phyloP scores from a whole-genome alignment of 1,140 invertebrate genomes.

The Xylocopa sonorina region DNA sequence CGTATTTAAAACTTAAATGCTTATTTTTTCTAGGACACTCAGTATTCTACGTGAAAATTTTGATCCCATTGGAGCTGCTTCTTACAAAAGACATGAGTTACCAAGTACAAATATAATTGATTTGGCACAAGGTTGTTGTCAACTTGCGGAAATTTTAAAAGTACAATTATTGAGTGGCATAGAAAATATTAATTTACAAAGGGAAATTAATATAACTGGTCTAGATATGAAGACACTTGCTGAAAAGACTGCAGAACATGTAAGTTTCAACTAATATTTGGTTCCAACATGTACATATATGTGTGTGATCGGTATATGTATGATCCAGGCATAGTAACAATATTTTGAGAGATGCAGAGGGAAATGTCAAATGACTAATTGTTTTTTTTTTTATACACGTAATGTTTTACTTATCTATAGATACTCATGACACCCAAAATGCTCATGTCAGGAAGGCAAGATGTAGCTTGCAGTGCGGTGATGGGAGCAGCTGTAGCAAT shows the following conservation, averaged over 20 bases:
- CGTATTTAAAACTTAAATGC: neutral
- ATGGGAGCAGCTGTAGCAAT: slow-evolving; percentile 81
- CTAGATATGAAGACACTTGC: slow-evolving; percentile 78
- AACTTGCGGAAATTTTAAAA: slow-evolving; percentile 81
- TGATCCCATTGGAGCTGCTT: slow-evolving; percentile 72
- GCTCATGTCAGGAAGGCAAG: slow-evolving; percentile 77
- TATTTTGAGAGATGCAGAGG: no score
- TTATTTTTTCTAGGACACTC: slow-evolving; percentile 70
- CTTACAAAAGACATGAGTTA: slow-evolving; percentile 71
- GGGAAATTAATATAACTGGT: slow-evolving; percentile 74
- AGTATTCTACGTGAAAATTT: slow-evolving; percentile 79
- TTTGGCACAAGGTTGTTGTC: slow-evolving; percentile 79
- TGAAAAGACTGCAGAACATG: slow-evolving; percentile 79
- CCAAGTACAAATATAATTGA: slow-evolving; percentile 81
- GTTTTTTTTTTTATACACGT: neutral
- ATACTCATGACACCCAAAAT: slow-evolving; percentile 78
- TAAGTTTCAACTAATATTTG: slow-evolving; percentile 44
- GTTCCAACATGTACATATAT: no score
- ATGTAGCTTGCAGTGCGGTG: slow-evolving; percentile 81
- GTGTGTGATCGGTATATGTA: no score
- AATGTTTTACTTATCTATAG: slow-evolving; percentile 55
- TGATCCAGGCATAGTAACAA: no score
- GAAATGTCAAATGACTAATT: no score
- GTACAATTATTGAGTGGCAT: slow-evolving; percentile 81
- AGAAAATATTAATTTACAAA: slow-evolving; percentile 70